Base-by-base conservation (phyloP, 2,797 vertebrate genomes). In the Myripristis murdjan region DNA sequence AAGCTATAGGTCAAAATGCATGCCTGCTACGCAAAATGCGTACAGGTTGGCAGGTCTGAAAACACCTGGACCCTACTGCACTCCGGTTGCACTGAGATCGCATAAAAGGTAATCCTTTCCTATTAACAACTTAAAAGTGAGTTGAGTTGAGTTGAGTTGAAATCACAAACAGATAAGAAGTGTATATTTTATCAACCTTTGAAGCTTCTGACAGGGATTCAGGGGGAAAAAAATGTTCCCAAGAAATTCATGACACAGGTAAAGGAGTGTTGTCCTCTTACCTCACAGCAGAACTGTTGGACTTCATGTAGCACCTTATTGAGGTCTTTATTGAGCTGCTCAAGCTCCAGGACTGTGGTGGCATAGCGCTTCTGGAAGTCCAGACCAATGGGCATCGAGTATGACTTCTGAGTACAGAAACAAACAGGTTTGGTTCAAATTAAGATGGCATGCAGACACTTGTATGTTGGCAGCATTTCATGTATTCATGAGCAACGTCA, bases 291-390 rank as follows among this genome's bases (percentile, higher is more conserved):
- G 88, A 97, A 98, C 92, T 99, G 97, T 43, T 99, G 97, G 64
- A 99, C 98, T 89, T 99, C 97, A 77, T 98, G 97, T 49, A 99
- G 92, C 71, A 99, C 97, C 92, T 99, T 99, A 89, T 98, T 98
- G 37, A 99, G 95, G 81, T 99, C 98, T 91, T 99, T 99, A 84
- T 99, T 99, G 37, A 99, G 95, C 68, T 97, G 97, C 55, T 99
- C 98, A 70, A 99, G 95, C 63, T 99, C 97, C 24, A 99, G 93
- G 58, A 99, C 97, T 6, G 96, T 97, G 63, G 96, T 97, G 24
- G 98, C 98, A 0, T 99, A 99, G 81, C 97, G 95, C 84, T 96
- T 96, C 89, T 99, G 97, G 89, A 99, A 98, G 70, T 99, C 98
- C 43, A 98, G 92, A 73, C 94, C 83, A 9, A 99, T 97, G 0